Percentiles rank a stretch among this genome's conserved stretches.
phyloP scores from a whole-genome alignment of 2,113 vertebrate species.

The Collichthys lucidus region DNA sequence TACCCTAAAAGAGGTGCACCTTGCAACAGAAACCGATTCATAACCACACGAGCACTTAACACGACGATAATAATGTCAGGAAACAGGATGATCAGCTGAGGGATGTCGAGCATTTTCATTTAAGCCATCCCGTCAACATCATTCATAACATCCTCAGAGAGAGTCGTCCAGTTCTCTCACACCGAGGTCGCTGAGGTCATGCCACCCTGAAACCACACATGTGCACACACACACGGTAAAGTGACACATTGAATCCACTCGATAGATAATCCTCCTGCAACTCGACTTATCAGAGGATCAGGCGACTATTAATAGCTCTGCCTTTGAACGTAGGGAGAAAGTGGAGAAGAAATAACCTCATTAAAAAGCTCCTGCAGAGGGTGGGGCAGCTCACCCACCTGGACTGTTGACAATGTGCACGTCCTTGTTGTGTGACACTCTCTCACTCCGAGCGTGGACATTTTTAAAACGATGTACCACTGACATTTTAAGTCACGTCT shows the following conservation, averaged over 20 bases:
- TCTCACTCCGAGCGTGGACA: neutral
- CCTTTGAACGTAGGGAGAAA: constrained; percentile 60
- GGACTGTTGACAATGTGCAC: neutral
- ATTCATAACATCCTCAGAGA: neutral
- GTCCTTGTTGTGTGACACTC: neutral
- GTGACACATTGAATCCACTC: constrained; percentile 55
- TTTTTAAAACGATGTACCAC: neutral
- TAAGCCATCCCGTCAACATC: neutral
- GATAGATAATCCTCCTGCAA: constrained; percentile 73
- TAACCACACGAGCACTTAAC: too few species aligned
- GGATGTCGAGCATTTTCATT: neutral
- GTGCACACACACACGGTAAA: neutral
- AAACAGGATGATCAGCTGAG: neutral
- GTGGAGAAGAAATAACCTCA: constrained; percentile 64
- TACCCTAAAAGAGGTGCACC: too few species aligned
- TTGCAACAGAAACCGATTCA: too few species aligned
- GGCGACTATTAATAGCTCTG: constrained; percentile 76
- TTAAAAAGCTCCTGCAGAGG: constrained; percentile 63
- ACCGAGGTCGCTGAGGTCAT: constrained; percentile 1
- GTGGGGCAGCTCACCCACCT: neutral
- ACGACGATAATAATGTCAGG: neutral
- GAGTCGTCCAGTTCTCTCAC: neutral
- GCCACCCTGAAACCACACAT: constrained; percentile 7
- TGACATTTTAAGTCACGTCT: neutral
- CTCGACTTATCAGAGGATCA: constrained; percentile 73